phyloP scores from a whole-genome alignment of 2,888 invertebrate genomes.

The Epinotia demarniana region DNA sequence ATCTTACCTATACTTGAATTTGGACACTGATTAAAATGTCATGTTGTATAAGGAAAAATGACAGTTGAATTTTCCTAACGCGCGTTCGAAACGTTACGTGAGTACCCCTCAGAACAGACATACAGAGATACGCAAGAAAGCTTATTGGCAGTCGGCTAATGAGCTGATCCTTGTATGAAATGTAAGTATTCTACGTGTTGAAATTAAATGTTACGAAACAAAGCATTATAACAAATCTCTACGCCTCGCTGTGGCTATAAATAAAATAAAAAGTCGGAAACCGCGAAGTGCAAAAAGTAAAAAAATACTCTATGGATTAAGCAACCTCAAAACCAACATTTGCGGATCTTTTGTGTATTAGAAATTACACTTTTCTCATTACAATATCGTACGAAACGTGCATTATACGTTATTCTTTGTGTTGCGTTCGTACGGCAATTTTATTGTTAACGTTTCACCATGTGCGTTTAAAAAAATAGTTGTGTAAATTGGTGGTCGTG shows the following conservation, averaged over 20 bases:
- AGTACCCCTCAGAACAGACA: too few relatives aligned
- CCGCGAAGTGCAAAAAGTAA: constrained; percentile 3
- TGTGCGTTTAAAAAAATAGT: constrained; percentile 21
- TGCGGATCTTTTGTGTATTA: constrained; percentile 18
- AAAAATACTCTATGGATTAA: constrained; percentile 15
- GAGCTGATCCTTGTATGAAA: too few relatives aligned
- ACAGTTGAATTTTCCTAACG: too few relatives aligned
- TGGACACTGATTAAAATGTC: too few relatives aligned
- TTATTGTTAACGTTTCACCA: constrained; percentile 29
- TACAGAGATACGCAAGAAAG: too few relatives aligned
- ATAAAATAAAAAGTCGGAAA: not conserved
- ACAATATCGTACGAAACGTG: constrained; percentile 29
- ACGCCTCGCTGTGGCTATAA: not conserved
- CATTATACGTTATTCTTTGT: constrained; percentile 18
- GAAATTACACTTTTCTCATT: constrained; percentile 22
- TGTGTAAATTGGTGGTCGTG: constrained; percentile 15
- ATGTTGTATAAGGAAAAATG: too few relatives aligned
- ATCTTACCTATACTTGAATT: too few relatives aligned
- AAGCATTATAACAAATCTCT: not conserved
- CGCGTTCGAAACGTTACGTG: too few relatives aligned
- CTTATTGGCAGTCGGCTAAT: too few relatives aligned
- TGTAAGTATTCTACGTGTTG: not conserved
- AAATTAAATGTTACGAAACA: constrained; percentile 6
- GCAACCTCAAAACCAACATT: constrained; percentile 17
- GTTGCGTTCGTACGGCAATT: constrained; percentile 15